phyloP scores from a whole-genome alignment of 2,888 invertebrate species.

The Pseudoips prasinana region DNA sequence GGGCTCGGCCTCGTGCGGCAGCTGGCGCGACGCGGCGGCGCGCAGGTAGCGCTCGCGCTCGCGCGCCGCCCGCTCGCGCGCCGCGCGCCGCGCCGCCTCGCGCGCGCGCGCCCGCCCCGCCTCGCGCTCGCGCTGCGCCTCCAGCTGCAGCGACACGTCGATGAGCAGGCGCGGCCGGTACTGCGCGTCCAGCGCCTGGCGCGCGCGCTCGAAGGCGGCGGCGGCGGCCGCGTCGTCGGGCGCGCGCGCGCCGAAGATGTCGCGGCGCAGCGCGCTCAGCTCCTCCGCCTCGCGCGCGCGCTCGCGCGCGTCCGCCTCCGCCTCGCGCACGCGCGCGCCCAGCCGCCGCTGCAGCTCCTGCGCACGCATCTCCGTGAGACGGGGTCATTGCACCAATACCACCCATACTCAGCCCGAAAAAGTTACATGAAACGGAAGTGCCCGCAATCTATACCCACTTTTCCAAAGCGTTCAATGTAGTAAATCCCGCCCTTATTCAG shows the following conservation, averaged over 20 bases:
- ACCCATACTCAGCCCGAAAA: no score
- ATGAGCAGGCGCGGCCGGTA: slow-evolving; percentile 92
- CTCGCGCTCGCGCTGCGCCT: slow-evolving; percentile 83
- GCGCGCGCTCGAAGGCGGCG: slow-evolving; percentile 5
- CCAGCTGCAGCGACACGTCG: slow-evolving; percentile 84
- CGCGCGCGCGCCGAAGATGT: slow-evolving; percentile 81
- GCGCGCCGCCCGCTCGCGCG: slow-evolving; percentile 60
- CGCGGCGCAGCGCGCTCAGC: slow-evolving; percentile 86
- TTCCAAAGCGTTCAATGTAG: no score
- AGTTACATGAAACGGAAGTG: no score
- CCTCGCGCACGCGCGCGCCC: slow-evolving; percentile 95
- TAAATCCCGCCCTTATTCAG: no score
- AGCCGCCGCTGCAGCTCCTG: slow-evolving; percentile 94
- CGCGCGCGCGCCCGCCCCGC: slow-evolving; percentile 52
- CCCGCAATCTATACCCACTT: no score
- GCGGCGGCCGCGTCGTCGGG: slow-evolving; percentile 12
- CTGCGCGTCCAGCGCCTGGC: slow-evolving; percentile 88
- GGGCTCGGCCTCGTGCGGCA: slow-evolving; percentile 87
- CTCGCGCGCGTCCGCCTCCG: slow-evolving; percentile 95
- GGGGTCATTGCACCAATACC: no score
- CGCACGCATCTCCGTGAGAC: no score
- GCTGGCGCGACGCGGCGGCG: slow-evolving; percentile 80
- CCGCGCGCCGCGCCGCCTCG: slow-evolving; percentile 77
- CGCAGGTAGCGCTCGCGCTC: slow-evolving; percentile 74
- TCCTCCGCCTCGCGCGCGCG: slow-evolving; percentile 94